phyloP scores from a whole-genome alignment of 2,113 vertebrate genomes.

The Poeciliopsis turrubarensis region DNA sequence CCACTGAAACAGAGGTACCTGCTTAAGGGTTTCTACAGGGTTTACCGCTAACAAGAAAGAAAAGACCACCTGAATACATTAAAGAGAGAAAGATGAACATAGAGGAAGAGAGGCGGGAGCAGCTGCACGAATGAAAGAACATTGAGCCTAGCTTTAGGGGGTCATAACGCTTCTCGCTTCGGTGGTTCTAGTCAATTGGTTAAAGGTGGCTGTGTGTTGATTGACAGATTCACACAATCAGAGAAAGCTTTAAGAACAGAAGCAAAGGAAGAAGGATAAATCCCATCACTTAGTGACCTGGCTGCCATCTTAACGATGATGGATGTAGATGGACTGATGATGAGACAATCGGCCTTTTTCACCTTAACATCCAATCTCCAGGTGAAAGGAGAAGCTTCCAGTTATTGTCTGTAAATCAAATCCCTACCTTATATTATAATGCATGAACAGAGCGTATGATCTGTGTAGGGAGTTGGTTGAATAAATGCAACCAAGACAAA shows the following conservation, averaged over 20 bases:
- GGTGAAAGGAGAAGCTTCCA: slow-evolving; percentile 19
- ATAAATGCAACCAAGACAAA: slow-evolving; percentile 38
- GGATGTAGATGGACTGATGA: slow-evolving; percentile 12
- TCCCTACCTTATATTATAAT: slow-evolving; percentile 39
- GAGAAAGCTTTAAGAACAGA: slow-evolving; percentile 47
- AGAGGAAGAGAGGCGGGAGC: slow-evolving; percentile 15
- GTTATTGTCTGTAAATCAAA: slow-evolving; percentile 58
- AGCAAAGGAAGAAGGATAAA: slow-evolving; percentile 7
- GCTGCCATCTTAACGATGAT: slow-evolving; percentile 50
- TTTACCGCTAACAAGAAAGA: no score
- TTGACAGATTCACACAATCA: slow-evolving; percentile 50
- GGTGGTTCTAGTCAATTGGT: slow-evolving; percentile 14
- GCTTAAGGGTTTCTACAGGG: no score
- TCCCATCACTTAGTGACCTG: slow-evolving; percentile 45
- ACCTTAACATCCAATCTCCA: slow-evolving; percentile 7
- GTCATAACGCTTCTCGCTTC: slow-evolving; percentile 7
- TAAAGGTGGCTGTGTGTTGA: slow-evolving; percentile 42
- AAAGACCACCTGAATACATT: no score
- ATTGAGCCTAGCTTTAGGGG: background rate
- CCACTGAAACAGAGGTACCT: no score
- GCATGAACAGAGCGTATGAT: slow-evolving; percentile 17
- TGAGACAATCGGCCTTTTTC: slow-evolving; percentile 17
- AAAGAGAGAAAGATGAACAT: no score
- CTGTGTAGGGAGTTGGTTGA: slow-evolving; percentile 30
- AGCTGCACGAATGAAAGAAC: slow-evolving; percentile 10